Base-by-base conservation (phyloP, 2,797 vertebrate genomes). In the Pterois miles region DNA sequence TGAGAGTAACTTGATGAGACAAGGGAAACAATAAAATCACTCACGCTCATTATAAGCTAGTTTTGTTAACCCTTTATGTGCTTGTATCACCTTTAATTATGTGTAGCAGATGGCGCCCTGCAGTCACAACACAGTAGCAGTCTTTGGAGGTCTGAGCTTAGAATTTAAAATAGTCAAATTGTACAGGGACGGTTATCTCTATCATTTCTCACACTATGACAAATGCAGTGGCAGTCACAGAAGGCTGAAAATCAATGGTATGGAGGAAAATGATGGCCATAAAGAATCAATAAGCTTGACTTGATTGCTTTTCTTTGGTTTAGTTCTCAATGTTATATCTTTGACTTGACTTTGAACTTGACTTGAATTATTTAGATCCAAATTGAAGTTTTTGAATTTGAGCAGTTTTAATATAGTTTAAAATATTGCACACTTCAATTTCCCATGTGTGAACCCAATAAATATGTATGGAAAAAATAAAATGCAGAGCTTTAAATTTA, bases 41-140 rank as follows among this genome's bases (percentile, higher is more conserved):
- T 63, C 46, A 58, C 65, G 25, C 65, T 65, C 68, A 62, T 69
- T 70, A 78, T 71, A 71, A 64, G 43, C 16, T 63, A 27, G 46
- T 82, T 65, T 62, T 86, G 74, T 84, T 73, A 86, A 87, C 71
- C 60, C 64, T 78, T 57, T 78, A 31, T 12, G 11, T 33, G 38
- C 68, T 65, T 60, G 16, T 68, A 25, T 33, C 6, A 6, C 20
- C 20, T 79, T 76, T 72, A 74, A 81, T 85, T 72, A 70, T 67
- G 70, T 8, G 3, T 36, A 8, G 33, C 78, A 87, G 84, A 82
- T 82, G 79, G 74, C 34, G 38, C 74, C 82, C 76, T 69, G 69
- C 67, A 31, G 78, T 72, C 65, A 82, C 27, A 64, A 53, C 58
- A 23, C 54, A 46, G 36, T 50, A 53, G 69, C 58, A 20, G 50